Percentiles rank a stretch among this genome's conserved stretches.
Conservation (phyloP, 2,888 invertebrate species). For the Rhagonycha fulva region DNA sequence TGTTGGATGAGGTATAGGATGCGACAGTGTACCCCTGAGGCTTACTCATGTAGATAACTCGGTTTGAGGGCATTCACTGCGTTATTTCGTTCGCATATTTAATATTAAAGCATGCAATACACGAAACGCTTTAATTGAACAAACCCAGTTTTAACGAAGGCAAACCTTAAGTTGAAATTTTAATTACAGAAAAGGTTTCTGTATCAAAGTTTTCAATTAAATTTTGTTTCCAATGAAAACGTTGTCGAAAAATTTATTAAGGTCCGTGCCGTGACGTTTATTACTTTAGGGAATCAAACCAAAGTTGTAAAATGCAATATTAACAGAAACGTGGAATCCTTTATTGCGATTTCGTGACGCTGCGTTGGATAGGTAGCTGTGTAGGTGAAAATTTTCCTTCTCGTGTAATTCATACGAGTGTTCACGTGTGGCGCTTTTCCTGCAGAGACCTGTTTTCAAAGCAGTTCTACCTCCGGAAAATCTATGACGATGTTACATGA, state of each 20-base stretch:
- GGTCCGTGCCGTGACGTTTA: neutral
- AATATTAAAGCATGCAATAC: slow-evolving; percentile 8
- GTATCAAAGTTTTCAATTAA: neutral
- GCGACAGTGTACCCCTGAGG: slow-evolving; percentile 8
- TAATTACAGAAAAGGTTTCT: neutral
- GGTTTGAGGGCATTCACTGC: neutral
- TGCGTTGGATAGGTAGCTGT: neutral
- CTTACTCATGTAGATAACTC: slow-evolving; percentile 4
- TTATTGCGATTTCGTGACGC: neutral
- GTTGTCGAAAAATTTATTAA: neutral
- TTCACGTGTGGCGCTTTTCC: neutral
- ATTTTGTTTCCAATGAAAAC: neutral
- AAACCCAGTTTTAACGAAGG: neutral
- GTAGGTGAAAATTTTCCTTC: neutral
- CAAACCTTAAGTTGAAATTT: neutral
- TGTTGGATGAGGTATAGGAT: slow-evolving; percentile 6
- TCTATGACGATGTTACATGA: neutral
- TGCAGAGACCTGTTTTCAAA: neutral
- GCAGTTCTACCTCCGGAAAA: neutral
- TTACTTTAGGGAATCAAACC: neutral
- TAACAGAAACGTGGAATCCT: neutral
- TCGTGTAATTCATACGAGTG: neutral
- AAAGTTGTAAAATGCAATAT: neutral
- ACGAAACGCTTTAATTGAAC: neutral
- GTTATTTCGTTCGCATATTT: slow-evolving; percentile 5